Evolutionary conservation across 2,888 invertebrate genomes (phyloP), one percentile per base, ranked within the genome.

Genomic region (Theodoxus fluviatilis): DNA sequence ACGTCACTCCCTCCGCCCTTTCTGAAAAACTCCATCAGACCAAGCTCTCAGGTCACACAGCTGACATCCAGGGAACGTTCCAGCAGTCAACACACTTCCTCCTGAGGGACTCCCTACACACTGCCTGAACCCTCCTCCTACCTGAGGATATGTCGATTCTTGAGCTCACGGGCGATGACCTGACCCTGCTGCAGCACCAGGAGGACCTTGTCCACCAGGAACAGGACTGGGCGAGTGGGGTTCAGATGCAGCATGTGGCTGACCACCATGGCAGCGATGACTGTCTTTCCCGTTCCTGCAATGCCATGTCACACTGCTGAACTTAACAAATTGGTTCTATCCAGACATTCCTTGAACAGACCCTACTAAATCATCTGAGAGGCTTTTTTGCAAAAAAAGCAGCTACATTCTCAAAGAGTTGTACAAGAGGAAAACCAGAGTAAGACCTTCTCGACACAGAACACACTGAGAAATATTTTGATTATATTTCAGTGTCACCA

Each of bases 191-290:
- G 84, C 28, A 84, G 64, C 0, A 81, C 83, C 37, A 84, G 74
- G 9, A 84, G 72, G 1, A 83, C 80, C 70, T 83, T 84, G 75
- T 84, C 84, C n/a, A 84, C 84, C 28, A 84, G 77, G 67, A 84
- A 84, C 33, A 83, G 67, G 7, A 80, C 82, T 25, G 80, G 80
- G 18, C 78, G 75, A 9, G 75, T 74, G 1, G 82, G 81, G 73
- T 80, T 81, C 67, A 73, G 71, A 37, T 76, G 67, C 55, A 84
- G 65, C 81, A 83, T 83, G 37, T 77, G 73, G 43, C 78, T 77
- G 38, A 84, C 77, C 15, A 79, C 73, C 80, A 84, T 77, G 25
- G 80, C 78, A 3, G 81, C 75, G 3, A 83, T 81, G 57, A 83
- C 67, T 0, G 84, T 84, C 72, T 84, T 84, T 2, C 84, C 84